Evolutionary conservation across 2,888 invertebrate species (phyloP), one percentile per base, ranked within the genome.

Genomic region (Drosophila paranaensis): DNA sequence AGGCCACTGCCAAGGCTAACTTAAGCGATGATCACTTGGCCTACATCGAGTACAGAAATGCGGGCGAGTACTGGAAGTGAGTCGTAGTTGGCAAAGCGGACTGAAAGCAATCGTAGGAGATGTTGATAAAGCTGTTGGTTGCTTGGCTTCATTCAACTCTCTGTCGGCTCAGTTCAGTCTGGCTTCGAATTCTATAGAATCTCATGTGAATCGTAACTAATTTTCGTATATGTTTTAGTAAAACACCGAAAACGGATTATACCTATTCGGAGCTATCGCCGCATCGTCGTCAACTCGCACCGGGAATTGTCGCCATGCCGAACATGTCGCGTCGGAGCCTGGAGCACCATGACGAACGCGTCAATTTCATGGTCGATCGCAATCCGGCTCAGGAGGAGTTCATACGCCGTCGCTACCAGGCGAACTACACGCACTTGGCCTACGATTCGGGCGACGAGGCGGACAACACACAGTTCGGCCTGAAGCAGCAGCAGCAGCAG

Each of bases 221-320:
- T 51, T 25, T 1, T 54, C 35, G 46, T 76, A 79, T 40, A 10
- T 74, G 63, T 27, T 6, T 27, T 27, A 97, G 97, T 92, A 95
- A 95, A 93, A 97, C 96, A 91, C 97, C 97, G 6, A 98, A 98
- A 93, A 98, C 97, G 71, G 97, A 97, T 93, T 97, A 97, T 93
- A 97, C 97, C 10, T 98, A 98, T 92, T 97, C 97, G 2, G 95
- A 94, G 74, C 93, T 96, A 81, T 97, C 97, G n/a, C 95, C 95
- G 80, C 96, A 96, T 93, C 95, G 97, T 58, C 95, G 96, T 81
- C 96, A 96, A 91, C 93, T 97, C 64, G 96, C 96, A 0, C 96
- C 96, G 0, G 97, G 97, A 2, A 95, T 97, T 63, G 94, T 97
- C 76, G 96, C 96, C 33, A 96, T 97, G 94, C 97, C 97, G 5